Evolutionary conservation across 1,140 invertebrate species (phyloP).

Genomic region (Macrosteles quadrilineatus): DNA sequence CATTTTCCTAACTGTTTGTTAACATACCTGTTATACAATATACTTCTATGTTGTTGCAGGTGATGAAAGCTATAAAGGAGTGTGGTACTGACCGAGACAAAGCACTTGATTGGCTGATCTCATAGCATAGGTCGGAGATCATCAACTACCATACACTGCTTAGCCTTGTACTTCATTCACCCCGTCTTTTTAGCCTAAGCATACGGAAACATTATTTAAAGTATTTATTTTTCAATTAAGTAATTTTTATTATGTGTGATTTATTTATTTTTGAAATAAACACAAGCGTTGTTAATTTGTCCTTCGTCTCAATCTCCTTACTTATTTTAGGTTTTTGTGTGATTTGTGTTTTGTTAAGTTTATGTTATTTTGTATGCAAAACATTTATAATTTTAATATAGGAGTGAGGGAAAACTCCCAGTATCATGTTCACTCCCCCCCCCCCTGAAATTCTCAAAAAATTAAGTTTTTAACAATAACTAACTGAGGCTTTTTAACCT

Average conservation of each 20-base stretch:
- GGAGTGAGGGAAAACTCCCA: too few species aligned
- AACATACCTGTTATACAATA: too few species aligned
- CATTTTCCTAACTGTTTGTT: too few species aligned
- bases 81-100: constrained; percentile 82
- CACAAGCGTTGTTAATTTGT: constrained; percentile 9
- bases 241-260: constrained; percentile 19
- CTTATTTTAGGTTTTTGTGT: background rate
- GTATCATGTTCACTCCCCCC: too few species aligned
- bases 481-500: too few species aligned
- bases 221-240: constrained; percentile 27
- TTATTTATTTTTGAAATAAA: constrained; percentile 25
- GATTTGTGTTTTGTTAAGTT: background rate
- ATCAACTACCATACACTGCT: background rate
- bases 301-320: background rate
- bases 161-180: background rate
- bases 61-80: constrained; percentile 70
- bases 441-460: too few species aligned
- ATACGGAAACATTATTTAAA: constrained; percentile 22
- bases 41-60: too few species aligned
- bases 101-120: constrained; percentile 79
- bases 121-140: constrained; percentile 53
- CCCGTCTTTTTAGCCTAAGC: background rate
- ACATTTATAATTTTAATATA: too few species aligned
- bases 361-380: too few species aligned
- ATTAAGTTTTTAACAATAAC: too few species aligned